Percentiles rank a stretch among this genome's conserved stretches.
phyloP scores from a whole-genome alignment of 1,140 invertebrate genomes.

The Asbolus verrucosus region DNA sequence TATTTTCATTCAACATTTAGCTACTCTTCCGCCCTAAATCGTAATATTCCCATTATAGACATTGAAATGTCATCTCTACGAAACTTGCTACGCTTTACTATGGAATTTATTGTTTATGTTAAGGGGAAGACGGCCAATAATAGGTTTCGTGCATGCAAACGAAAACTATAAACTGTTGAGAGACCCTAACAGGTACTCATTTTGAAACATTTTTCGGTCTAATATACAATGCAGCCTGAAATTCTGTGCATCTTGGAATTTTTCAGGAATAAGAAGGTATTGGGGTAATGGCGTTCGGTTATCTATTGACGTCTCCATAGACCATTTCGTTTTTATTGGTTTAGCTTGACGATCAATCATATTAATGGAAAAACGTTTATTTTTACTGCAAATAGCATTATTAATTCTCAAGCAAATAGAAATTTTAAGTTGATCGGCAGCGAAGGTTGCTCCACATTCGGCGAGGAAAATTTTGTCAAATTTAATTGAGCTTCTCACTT shows the following conservation, averaged over 20 bases:
- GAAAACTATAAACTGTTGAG: constrained; percentile 10
- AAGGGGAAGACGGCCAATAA: constrained; percentile 28
- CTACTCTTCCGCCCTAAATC: constrained; percentile 21
- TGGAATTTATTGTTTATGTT: constrained; percentile 36
- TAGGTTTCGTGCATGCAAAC: constrained; percentile 31
- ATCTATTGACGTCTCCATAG: neutral
- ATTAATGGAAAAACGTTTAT: constrained; percentile 6
- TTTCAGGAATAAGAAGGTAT: neutral
- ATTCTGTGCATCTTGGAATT: too few species aligned
- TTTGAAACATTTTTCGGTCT: neutral
- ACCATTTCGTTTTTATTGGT: neutral
- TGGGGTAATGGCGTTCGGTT: neutral
- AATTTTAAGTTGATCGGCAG: neutral
- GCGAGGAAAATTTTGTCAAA: too few species aligned
- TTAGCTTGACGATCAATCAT: constrained; percentile 4
- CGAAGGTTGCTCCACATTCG: too few species aligned
- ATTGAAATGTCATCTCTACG: constrained; percentile 33
- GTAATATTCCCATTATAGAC: constrained; percentile 34
- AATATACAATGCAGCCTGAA: too few species aligned
- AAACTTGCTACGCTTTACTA: constrained; percentile 29
- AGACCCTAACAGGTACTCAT: neutral
- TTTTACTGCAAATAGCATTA: neutral
- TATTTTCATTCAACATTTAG: constrained; percentile 35
- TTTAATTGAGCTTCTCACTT: too few species aligned
- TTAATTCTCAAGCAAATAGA: neutral